These are phyloP conservation scores for Podiceps cristatus DNA, from an alignment of 2,113 vertebrate genomes.

Conservation along the genomic window DNA sequence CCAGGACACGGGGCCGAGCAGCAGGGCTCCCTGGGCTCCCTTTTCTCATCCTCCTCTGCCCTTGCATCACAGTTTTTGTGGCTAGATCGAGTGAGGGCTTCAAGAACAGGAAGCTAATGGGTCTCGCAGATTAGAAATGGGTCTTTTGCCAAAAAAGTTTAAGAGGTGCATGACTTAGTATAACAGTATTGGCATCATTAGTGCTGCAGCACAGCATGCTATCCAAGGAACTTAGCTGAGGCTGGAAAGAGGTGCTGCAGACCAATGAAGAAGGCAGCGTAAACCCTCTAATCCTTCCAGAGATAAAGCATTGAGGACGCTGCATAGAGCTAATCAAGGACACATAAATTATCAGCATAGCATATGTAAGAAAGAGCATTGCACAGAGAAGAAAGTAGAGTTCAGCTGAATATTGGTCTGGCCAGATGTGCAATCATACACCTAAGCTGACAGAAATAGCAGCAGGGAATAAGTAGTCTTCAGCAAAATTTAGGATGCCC, in stretches of 20 bases:
- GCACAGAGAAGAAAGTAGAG: background rate
- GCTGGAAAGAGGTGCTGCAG: background rate
- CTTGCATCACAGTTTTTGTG: background rate
- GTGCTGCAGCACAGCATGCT: background rate
- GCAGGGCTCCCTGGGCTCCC: background rate
- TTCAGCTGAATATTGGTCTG: background rate
- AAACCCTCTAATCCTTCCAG: background rate
- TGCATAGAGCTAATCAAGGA: background rate
- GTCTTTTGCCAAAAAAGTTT: constrained; percentile 19
- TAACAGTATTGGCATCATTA: background rate
- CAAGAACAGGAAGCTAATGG: background rate
- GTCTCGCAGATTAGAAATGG: constrained; percentile 10
- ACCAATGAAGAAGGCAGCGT: background rate
- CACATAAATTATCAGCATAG: background rate
- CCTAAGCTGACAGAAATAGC: background rate
- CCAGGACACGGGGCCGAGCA: background rate
- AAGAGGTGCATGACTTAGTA: background rate
- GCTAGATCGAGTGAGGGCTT: background rate
- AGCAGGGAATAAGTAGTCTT: background rate
- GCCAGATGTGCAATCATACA: background rate
- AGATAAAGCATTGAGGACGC: background rate
- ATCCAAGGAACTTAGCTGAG: background rate
- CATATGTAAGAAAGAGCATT: background rate
- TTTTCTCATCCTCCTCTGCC: background rate
- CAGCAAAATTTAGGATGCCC: background rate